A percentile compares a stretch with the other conserved stretches of the same genome.
Conservation (phyloP, 2,113 vertebrate genomes). For the Ceyx cyanopectus region DNA sequence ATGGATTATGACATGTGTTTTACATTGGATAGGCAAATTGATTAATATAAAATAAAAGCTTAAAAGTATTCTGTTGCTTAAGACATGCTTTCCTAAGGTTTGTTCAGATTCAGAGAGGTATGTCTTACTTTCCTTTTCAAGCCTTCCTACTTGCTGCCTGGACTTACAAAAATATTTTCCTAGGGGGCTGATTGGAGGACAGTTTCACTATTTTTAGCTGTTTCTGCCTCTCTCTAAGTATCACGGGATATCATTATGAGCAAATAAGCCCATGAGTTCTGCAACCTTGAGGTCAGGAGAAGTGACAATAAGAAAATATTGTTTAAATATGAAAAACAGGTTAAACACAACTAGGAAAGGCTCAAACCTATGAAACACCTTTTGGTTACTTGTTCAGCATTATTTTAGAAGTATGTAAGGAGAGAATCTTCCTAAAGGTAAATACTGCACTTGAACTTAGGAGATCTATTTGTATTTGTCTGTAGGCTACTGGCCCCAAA, state of each 20-base stretch:
- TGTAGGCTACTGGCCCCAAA: background rate
- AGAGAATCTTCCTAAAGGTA: background rate
- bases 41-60: conserved; percentile 21
- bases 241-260: background rate
- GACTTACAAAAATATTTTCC: conserved; percentile 54
- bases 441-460: background rate
- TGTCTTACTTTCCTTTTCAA: conserved; percentile 54
- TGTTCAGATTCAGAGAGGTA: conserved; percentile 55
- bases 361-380: background rate
- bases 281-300: background rate
- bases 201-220: conserved; percentile 31
- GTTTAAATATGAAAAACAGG: background rate
- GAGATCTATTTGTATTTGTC: background rate
- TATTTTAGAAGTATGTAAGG: background rate
- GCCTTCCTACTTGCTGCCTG: background rate
- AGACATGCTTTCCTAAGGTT: conserved; percentile 28
- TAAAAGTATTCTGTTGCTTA: conserved; percentile 21
- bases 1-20: conserved; percentile 61
- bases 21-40: conserved; percentile 45
- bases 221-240: background rate
- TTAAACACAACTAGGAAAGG: background rate
- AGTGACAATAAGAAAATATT: background rate
- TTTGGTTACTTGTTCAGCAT: background rate
- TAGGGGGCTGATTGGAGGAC: background rate
- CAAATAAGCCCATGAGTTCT: background rate